These are phyloP conservation scores for Hypanus sabinus DNA, from an alignment of 2,113 vertebrate species.

Conservation along the genomic window DNA sequence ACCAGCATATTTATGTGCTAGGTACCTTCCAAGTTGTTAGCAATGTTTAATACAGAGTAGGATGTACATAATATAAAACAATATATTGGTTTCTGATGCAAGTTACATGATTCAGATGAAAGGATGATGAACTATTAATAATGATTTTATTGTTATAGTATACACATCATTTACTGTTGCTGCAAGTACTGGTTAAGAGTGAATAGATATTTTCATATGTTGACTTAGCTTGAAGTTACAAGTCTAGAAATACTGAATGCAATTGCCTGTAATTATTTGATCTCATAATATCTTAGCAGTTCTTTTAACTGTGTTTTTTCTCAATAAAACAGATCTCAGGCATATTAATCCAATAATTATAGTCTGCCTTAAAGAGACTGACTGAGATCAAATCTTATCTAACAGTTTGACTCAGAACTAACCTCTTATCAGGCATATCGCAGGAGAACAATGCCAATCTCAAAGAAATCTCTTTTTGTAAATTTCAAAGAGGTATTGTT, in stretches of 20 bases:
- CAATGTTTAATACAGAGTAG: background rate
- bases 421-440: background rate
- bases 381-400: too few species aligned
- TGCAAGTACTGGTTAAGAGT: background rate
- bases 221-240: background rate
- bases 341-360: too few species aligned
- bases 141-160: background rate
- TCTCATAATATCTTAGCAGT: background rate
- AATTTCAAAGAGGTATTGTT: background rate
- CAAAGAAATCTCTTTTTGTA: background rate
- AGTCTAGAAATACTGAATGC: background rate
- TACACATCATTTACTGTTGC: background rate
- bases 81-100: background rate
- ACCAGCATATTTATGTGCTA: background rate
- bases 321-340: background rate
- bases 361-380: background rate
- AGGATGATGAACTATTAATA: background rate
- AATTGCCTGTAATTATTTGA: slow-evolving; percentile 1
- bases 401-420: background rate
- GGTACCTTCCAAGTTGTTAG: background rate
- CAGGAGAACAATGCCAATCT: background rate
- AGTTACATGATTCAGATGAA: background rate
- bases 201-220: background rate
- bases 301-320: background rate
- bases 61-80: background rate